Base-by-base conservation (phyloP, 2,113 vertebrate species). In the Perccottus glenii region DNA sequence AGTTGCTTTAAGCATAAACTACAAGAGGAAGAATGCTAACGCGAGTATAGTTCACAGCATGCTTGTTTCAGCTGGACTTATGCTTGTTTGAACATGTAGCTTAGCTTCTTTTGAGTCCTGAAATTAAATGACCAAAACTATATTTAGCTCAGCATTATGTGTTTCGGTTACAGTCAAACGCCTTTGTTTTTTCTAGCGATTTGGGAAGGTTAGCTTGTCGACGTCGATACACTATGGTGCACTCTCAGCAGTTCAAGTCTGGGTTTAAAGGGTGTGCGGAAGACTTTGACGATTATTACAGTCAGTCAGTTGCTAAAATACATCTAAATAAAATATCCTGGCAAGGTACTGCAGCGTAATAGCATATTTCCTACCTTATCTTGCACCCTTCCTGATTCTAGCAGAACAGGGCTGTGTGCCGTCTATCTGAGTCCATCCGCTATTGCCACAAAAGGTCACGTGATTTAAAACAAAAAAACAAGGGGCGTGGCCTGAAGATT, bases 281-380 rank as follows among this genome's bases (percentile, higher is more conserved):
- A 55, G 33, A 55, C 52, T 8, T 36, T 32, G 6, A 36, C 52
- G 35, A 53, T 32, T 53, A 14, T 12, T 14, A 12, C 11, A 33
- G 19, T 35, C 27, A 14, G 9, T 55, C 52, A n/a, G 12, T n/a
- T 55, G 6, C 33, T 36, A 33, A n/a, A 55, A n/a, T 36, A 14
- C 15, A 12, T 12, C 9, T 3, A 11, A 8, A n/a, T 12, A n/a
- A 35, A 36, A 36, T 35, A n/a, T n/a, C 35, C n/a, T 7, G 36
- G 5, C 3, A 6, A 32, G n/a, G 33, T 7, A n/a, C 4, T n/a
- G 52, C 52, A 14, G 6, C 36, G 8, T 49, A 35, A 14, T 6
- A 9, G 16, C 5, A 10, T 1, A 16, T 40, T 14, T 27, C 88
- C 90, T 74, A 92, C 91, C 91, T 90, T 74, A 70, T 71, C 38